Conservation (phyloP, 2,888 invertebrate genomes). For the Alloplasta piceator region DNA sequence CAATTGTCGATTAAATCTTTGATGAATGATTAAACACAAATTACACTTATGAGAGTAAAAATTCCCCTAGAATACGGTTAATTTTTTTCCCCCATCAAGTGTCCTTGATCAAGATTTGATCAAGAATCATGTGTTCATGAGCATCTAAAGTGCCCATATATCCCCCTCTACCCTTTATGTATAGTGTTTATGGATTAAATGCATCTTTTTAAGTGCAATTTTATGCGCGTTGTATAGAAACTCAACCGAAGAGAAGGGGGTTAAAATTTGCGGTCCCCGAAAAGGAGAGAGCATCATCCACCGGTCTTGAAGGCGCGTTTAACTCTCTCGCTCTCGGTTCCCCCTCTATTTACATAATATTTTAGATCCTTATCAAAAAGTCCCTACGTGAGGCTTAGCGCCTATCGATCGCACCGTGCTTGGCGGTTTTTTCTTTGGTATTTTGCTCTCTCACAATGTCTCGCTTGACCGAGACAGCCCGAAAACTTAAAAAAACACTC, state of each 20-base stretch:
- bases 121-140: no score
- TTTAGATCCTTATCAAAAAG: slow-evolving; percentile 72
- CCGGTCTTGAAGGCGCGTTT: slow-evolving; percentile 57
- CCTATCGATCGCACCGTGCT: slow-evolving; percentile 62
- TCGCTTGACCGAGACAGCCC: slow-evolving; percentile 15
- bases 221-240: slow-evolving; percentile 38
- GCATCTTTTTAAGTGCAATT: slow-evolving; percentile 49
- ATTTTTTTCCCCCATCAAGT: no score
- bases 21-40: no score
- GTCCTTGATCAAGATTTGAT: no score
- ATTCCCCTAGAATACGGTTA: no score
- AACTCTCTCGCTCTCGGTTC: slow-evolving; percentile 52
- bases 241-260: background rate
- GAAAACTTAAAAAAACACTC: slow-evolving; percentile 33
- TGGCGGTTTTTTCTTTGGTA: background rate
- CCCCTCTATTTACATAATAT: slow-evolving; percentile 81
- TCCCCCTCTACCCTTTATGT: no score
- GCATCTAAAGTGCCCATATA: no score
- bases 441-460: slow-evolving; percentile 5
- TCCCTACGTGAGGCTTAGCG: slow-evolving; percentile 68
- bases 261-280: slow-evolving; percentile 23
- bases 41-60: no score
- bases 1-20: no score
- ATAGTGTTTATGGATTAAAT: slow-evolving; percentile 22
- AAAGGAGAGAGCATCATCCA: slow-evolving; percentile 48